Base-by-base conservation (phyloP, 2,797 vertebrate genomes). In the Pygocentrus nattereri region DNA sequence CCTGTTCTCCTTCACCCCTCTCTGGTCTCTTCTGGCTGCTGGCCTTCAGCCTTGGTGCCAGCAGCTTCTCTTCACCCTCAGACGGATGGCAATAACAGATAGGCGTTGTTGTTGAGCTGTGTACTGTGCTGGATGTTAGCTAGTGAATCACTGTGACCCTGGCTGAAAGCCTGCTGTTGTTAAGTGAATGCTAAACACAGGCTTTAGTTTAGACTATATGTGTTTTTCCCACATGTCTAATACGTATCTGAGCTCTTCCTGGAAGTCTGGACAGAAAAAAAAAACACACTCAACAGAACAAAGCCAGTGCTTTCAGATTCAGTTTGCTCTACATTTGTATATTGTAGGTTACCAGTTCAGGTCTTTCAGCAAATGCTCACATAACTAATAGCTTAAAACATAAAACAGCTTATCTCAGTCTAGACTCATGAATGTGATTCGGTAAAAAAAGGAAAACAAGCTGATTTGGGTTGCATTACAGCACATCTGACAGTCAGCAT, bases 121-220 rank as follows among this genome's bases (percentile, higher is more conserved):
- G 65, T 19, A 15, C 61, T 7, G 44, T 5, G 44, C 68, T 71
- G 68, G 15, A 19, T 71, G 68, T 50, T 27, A 71, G 68, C 47
- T 21, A 2, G 47, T 52, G 47, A 50, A 52, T 71, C 47, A 52
- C 44, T 27, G 25, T 52, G 68, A 52, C n/a, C 68, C 47, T 70
- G 41, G 41, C 16, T 7, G 2, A 50, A 3, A 50, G n/a, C 12
- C 18, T 65, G 15, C 15, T 71, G 68, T 52, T 71, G 27, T 30
- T 71, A 19, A 71, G 44, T 30, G n/a, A 50, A 19, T 71, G 25
- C 52, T 71, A 71, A 71, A 71, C 68, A 71, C n/a, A 71, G 47
- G 44, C 44, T 71, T 27, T 21, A 71, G 68, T 71, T 71, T 71
- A 71, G 44, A 71, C 47, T 71, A 47, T 70, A 7, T 30, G 30